Evolutionary conservation across 1,140 invertebrate genomes (phyloP).

Genomic region (Tetragnatha versicolor): DNA sequence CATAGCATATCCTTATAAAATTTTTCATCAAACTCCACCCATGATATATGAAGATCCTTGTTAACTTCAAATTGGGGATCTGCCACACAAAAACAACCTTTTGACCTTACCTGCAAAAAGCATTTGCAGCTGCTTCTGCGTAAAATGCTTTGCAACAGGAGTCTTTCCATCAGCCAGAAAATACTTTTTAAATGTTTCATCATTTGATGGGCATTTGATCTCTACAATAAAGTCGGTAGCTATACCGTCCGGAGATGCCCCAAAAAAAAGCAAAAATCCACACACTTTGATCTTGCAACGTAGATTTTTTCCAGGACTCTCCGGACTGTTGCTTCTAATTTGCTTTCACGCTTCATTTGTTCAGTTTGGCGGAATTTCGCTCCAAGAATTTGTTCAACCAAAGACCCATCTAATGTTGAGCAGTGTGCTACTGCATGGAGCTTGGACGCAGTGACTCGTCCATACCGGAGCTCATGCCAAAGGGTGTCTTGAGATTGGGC

Average conservation of each 20-base stretch:
- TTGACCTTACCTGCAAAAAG: not conserved
- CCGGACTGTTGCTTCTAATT: not conserved
- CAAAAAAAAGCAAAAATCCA: conserved; percentile 3
- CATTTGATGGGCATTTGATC: not conserved
- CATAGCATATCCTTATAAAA: not conserved
- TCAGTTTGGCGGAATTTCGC: not conserved
- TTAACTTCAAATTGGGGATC: not conserved
- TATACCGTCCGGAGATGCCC: not conserved
- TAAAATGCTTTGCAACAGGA: not conserved
- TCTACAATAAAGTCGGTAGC: not conserved
- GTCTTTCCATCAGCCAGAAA: not conserved
- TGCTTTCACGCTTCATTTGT: not conserved
- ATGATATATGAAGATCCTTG: not conserved
- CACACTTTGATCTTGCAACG: not conserved
- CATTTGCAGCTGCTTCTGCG: conserved; percentile 8
- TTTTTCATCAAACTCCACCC: not conserved
- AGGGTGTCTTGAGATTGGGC: not conserved
- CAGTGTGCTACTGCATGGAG: not conserved
- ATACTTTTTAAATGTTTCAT: too few species aligned
- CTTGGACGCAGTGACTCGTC: not conserved
- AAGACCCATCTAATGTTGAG: not conserved
- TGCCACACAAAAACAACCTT: conserved; percentile 1
- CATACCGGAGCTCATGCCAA: conserved; percentile 11
- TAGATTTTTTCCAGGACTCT: not conserved
- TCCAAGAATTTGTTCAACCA: not conserved